Percentiles rank a stretch among this genome's conserved stretches.
phyloP scores from a whole-genome alignment of 2,888 invertebrate species.

The Therioaphis trifolii region DNA sequence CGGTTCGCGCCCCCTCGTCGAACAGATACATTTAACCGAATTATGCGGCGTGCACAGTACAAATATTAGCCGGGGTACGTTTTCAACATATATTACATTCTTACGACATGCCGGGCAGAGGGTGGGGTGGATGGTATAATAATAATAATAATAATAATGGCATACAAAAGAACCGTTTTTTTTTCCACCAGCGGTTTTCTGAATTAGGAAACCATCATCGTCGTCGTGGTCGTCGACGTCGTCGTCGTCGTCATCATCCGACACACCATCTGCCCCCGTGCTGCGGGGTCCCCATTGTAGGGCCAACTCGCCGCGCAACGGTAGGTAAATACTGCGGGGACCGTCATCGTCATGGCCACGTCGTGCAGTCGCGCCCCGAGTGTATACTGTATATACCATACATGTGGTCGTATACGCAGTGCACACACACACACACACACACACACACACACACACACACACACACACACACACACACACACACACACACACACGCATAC shows the following conservation, averaged over 20 bases:
- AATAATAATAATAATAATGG: conserved; percentile 18
- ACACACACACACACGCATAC: neutral
- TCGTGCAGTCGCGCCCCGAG: too few relatives aligned
- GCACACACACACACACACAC: neutral
- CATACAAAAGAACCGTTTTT: conserved; percentile 58
- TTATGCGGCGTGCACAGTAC: conserved; percentile 23
- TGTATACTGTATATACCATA: too few relatives aligned
- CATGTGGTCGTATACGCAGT: too few relatives aligned
- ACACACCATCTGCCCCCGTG: conserved; percentile 50
- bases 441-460: neutral
- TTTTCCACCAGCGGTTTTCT: conserved; percentile 49
- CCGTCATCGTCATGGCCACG: conserved; percentile 51
- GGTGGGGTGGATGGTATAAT: neutral
- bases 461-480: neutral
- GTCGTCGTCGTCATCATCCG: too few relatives aligned
- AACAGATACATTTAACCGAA: conserved; percentile 59
- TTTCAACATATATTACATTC: neutral
- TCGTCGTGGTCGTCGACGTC: too few relatives aligned
- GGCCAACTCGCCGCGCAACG: neutral
- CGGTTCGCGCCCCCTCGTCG: too few relatives aligned
- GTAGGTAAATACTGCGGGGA: conserved; percentile 35
- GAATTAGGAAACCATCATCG: conserved; percentile 56
- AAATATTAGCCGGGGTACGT: conserved; percentile 24
- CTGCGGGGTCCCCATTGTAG: conserved; percentile 27
- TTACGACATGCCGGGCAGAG: conserved; percentile 1